Percentiles rank a stretch among this genome's conserved stretches.
These are phyloP conservation scores for Eurois occulta DNA, from an alignment of 2,888 invertebrate genomes.

Conservation along the genomic window DNA sequence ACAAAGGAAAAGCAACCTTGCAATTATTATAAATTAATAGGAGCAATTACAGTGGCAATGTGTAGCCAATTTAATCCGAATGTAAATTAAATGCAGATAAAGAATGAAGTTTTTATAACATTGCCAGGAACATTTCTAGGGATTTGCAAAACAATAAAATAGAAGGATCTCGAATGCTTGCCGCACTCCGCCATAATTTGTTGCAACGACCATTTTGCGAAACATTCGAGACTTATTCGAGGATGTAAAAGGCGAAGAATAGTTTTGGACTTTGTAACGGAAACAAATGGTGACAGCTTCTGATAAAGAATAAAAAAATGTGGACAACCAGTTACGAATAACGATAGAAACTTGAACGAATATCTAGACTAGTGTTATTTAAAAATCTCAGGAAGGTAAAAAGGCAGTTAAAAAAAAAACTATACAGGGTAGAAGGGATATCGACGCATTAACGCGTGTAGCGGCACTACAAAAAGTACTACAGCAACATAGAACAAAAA, in stretches of 20 bases:
- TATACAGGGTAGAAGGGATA: neutral
- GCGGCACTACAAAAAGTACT: too few relatives aligned
- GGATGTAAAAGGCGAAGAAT: conserved; percentile 33
- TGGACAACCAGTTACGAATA: neutral
- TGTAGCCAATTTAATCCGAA: conserved; percentile 56
- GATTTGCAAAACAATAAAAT: conserved; percentile 71
- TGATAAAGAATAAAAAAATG: neutral
- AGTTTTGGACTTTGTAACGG: neutral
- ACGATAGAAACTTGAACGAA: neutral
- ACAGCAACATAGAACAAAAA: too few relatives aligned
- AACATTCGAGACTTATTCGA: conserved; percentile 70
- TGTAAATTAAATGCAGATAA: conserved; percentile 68
- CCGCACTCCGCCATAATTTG: conserved; percentile 76
- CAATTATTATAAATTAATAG: conserved; percentile 41
- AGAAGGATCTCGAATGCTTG: conserved; percentile 68
- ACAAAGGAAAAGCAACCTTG: neutral
- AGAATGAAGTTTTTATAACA: conserved; percentile 68
- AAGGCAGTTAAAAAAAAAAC: neutral
- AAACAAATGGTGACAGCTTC: neutral
- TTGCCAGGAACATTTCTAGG: conserved; percentile 68
- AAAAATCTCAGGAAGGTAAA: neutral
- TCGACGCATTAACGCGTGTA: too few relatives aligned
- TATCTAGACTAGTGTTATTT: neutral
- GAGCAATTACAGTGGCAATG: conserved; percentile 39
- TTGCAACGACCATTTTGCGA: conserved; percentile 69